Evolutionary conservation across 2,888 invertebrate species (phyloP).

Genomic region (Hirtodrosophila cameraria): DNA sequence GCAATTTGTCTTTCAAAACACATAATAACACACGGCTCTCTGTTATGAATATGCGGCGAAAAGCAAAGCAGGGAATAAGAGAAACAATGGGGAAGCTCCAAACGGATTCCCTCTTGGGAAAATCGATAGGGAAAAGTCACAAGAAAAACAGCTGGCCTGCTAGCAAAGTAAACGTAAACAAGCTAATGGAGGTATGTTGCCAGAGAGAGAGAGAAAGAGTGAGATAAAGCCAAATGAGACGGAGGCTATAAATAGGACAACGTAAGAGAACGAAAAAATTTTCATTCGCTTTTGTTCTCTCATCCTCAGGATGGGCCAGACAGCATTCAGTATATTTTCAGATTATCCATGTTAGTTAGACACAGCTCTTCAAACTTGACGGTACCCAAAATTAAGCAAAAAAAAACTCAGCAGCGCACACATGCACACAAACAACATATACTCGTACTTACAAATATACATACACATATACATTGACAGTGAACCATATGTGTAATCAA

Average conservation of each 20-base stretch:
- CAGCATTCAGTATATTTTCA: slow-evolving; percentile 37
- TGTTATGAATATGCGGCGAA: slow-evolving; percentile 69
- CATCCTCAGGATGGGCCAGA: slow-evolving; percentile 9
- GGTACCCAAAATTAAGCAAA: slow-evolving; percentile 63
- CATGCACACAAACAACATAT: slow-evolving; percentile 16
- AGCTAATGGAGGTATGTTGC: slow-evolving; percentile 5
- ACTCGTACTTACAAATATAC: slow-evolving; percentile 10
- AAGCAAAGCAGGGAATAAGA: slow-evolving; percentile 43
- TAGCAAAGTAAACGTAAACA: slow-evolving; percentile 60
- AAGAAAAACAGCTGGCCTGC: slow-evolving; percentile 51
- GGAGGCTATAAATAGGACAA: slow-evolving; percentile 52
- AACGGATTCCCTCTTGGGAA: slow-evolving; percentile 54
- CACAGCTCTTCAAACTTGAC: slow-evolving; percentile 79
- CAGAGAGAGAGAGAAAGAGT: neutral
- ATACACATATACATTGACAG: slow-evolving; percentile 35
- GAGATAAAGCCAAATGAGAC: slow-evolving; percentile 9
- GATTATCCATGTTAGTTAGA: slow-evolving; percentile 65
- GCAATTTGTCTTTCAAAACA: neutral
- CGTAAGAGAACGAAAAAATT: neutral
- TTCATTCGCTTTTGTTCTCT: neutral
- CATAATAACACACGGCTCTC: slow-evolving; percentile 27
- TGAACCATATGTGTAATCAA: slow-evolving; percentile 76
- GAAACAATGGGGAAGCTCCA: slow-evolving; percentile 16
- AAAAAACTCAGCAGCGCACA: slow-evolving; percentile 33
- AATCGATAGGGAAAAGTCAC: slow-evolving; percentile 61